Evolutionary conservation across 2,113 vertebrate species (phyloP), one percentile per base, ranked within the genome.

Genomic region (Heteronetta atricapilla): DNA sequence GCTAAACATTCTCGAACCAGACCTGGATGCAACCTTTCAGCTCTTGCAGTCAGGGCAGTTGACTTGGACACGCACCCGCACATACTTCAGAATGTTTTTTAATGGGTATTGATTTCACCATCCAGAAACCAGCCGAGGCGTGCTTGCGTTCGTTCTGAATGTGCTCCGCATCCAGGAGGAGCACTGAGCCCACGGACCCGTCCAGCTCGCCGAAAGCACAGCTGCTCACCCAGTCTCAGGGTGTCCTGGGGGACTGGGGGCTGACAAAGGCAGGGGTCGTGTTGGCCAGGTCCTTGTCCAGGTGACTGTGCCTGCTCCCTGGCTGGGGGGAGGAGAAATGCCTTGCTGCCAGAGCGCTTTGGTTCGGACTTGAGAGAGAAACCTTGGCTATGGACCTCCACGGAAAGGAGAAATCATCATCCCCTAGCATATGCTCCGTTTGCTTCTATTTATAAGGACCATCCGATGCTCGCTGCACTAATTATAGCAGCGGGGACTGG

Each of bases 111-210:
- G 21, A 1, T 6, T 29, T 8, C 15, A 11, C 5, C 11, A 1
- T 50, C 44, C 52, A n/a, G 81, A 42, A 52, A 8, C 15, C 40
- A 53, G 4, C 7, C 40, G 6, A 0, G 0, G 0, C 0, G 0
- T 4, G 73, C 21, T 22, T 44, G n/a, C 11, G 11, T 69, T 78
- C 56, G 73, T 28, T 34, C 21, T 31, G 69, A 17, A 17, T 10
- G 3, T 9, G 11, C 23, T 46, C 23, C 6, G 0, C 20, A 14
- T 52, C 73, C 3, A 0, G 42, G 15, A 48, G 4, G 33, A 58
- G 23, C 66, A 3, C 52, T 3, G 40, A 67, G 66, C 75, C 66
- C 46, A 2, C 8, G 20, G 53, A 63, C 8, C 46, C 46, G 0
- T 3, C 28, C 14, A 42, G 64, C 74, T 66, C 66, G 2, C 73